Conservation (phyloP, 2,888 invertebrate genomes). For the Drosophila paracracens region DNA sequence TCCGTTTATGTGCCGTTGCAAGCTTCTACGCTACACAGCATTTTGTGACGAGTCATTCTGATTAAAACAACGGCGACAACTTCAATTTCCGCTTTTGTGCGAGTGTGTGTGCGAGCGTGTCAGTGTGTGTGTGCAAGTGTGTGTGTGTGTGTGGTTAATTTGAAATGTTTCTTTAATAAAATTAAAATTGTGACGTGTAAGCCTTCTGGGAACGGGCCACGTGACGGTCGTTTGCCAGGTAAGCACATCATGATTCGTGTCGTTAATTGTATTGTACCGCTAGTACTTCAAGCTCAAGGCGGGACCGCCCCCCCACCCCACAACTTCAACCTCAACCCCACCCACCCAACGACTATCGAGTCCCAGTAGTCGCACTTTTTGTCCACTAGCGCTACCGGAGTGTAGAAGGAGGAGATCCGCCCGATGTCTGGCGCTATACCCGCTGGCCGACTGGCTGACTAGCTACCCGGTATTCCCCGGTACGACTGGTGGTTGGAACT, state of each 20-base stretch:
- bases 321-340: not conserved
- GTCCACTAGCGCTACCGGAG: not conserved
- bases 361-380: not conserved
- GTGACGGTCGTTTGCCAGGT: constrained; percentile 84
- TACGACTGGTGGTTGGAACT: constrained; percentile 67
- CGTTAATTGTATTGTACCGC: constrained; percentile 83
- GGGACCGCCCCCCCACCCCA: not conserved
- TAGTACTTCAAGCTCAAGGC: constrained; percentile 64
- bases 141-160: constrained; percentile 67
- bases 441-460: not conserved
- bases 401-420: not conserved
- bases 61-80: constrained; percentile 52
- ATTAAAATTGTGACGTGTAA: constrained; percentile 83
- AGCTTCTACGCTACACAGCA: constrained; percentile 28
- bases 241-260: constrained; percentile 84
- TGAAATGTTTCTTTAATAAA: constrained; percentile 83
- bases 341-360: not conserved
- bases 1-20: constrained; percentile 30
- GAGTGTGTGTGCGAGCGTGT: not conserved
- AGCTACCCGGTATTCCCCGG: not conserved
- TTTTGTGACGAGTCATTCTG: constrained; percentile 71
- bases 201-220: constrained; percentile 84
- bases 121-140: constrained; percentile 15
- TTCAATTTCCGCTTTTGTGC: constrained; percentile 57
- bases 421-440: not conserved